Evolutionary conservation across 1,140 invertebrate species (phyloP), one percentile per base, ranked within the genome.

Genomic region (Brachystomella parvula): DNA sequence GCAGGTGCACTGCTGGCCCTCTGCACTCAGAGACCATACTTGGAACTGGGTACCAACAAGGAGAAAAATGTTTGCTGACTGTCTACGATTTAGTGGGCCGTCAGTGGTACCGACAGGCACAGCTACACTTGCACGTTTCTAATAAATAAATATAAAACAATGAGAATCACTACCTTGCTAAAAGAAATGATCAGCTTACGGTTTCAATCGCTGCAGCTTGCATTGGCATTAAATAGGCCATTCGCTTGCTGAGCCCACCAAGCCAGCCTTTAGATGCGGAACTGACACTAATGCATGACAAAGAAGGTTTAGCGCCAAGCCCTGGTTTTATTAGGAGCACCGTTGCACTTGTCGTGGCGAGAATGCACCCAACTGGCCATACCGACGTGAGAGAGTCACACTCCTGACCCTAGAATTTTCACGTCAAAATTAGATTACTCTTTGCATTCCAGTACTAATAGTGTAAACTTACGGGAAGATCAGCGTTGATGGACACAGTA

Each of bases 321-420:
- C 74, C 70, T 1, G 86, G 81, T 64, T 85, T 84, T n/a, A 96
- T 81, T 3, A 92, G 79, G 1, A 93, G 84, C 15, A 95, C 80
- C 6, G 90, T 92, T 73, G 90, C 92, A 0, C 92, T 95, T 0
- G 93, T 95, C 17, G 93, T 96, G 1, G 90, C 89, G 30, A 96
- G 80, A 69, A 96, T 82, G 74, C 89, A 90, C 6, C 90, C 89
- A 68, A 85, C 78, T 1, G 86, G 83, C 68, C 86, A 83, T 39
- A 87, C 78, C 67, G 85, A 82, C 0, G 85, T 83, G 17, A 95
- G 76, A 59, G 84, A 85, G 71, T 89, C 88, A 76, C 92, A 94
- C 79, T 94, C 83, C 75, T 84, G 82, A 39, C 83, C 83, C 76
- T 79, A 70, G 56, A 64, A 64, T 49, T n/a, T 17, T 33, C 1